These are phyloP conservation scores for Clytia hemisphaerica DNA, from an alignment of 30 jellyfish, hydroid and myxozoan genomes.

Conservation along the genomic window DNA sequence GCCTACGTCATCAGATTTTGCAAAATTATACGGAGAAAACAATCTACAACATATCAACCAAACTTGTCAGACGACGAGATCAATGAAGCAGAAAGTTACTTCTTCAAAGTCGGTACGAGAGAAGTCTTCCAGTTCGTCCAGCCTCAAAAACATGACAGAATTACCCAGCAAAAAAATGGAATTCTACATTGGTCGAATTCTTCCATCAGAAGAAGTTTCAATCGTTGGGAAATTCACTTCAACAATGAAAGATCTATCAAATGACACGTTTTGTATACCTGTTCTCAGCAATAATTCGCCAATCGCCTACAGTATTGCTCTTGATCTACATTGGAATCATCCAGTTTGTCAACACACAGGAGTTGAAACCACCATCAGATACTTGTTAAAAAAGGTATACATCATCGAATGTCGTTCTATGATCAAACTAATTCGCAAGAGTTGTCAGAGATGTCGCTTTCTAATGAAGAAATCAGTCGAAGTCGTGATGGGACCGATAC, in stretches of 20 bases:
- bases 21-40: not conserved
- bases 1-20: slow-evolving; percentile 6
- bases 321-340: too few species aligned
- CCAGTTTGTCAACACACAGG: too few species aligned
- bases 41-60: not conserved
- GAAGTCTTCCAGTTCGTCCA: not conserved
- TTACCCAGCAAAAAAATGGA: not conserved
- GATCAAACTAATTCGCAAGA: too few species aligned
- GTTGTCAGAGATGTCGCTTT: too few species aligned
- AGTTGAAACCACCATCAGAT: too few species aligned
- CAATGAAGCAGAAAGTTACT: not conserved
- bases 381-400: too few species aligned
- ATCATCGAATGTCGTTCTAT: too few species aligned
- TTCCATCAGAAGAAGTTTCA: not conserved
- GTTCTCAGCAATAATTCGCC: not conserved
- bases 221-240: not conserved
- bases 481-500: too few species aligned
- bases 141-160: not conserved
- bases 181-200: not conserved
- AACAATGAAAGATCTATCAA: not conserved
- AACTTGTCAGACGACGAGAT: too few species aligned
- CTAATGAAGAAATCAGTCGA: too few species aligned
- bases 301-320: too few species aligned
- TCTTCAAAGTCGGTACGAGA: slow-evolving; percentile 4
- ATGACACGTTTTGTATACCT: not conserved